Evolutionary conservation across 2,888 invertebrate species (phyloP).

Genomic region (Heliconius ethilla): DNA sequence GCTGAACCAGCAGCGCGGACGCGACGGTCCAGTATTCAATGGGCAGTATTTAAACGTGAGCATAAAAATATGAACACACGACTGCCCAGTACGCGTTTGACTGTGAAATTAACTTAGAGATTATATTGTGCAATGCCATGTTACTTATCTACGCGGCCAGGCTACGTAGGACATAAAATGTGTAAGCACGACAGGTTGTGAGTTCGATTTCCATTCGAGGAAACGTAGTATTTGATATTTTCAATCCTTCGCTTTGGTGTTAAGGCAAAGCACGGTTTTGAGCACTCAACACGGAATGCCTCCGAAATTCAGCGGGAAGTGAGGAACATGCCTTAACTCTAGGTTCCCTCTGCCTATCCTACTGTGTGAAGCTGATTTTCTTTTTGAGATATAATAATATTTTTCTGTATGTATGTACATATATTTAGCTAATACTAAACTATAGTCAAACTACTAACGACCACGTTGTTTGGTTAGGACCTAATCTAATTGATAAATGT

Average conservation of each 20-base stretch:
- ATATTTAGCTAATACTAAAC: neutral
- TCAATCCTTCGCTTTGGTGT: no score
- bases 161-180: no score
- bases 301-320: no score
- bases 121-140: neutral
- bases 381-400: neutral
- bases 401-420: neutral
- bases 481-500: slow-evolving; percentile 53
- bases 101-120: slow-evolving; percentile 21
- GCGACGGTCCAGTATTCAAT: slow-evolving; percentile 35
- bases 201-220: neutral
- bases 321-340: no score
- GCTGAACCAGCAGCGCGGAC: slow-evolving; percentile 14
- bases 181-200: neutral
- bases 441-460: slow-evolving; percentile 30
- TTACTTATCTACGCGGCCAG: no score
- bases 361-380: neutral
- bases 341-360: neutral
- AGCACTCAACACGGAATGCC: no score
- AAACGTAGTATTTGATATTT: no score
- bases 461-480: slow-evolving; percentile 50
- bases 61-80: slow-evolving; percentile 34
- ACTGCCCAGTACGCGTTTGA: slow-evolving; percentile 19
- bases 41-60: slow-evolving; percentile 38
- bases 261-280: no score